phyloP scores from a whole-genome alignment of 2,888 invertebrate species.

The Hermaeophaga mercurialis region DNA sequence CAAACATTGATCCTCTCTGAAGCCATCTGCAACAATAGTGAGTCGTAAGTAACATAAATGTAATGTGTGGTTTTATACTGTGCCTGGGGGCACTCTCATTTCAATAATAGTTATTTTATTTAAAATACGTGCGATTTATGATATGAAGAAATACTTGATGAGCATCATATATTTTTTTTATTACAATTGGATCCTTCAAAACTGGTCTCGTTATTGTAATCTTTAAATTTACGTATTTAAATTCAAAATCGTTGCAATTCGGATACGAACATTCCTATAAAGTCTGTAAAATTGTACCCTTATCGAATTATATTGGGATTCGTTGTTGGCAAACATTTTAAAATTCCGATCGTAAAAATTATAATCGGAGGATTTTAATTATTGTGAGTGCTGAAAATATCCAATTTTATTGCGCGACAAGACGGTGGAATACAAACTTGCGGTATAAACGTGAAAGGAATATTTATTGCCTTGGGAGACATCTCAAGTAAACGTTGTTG shows the following conservation, averaged over 20 bases:
- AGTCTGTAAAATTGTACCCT: slow-evolving; percentile 20
- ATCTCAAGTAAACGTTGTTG: neutral
- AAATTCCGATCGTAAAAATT: slow-evolving; percentile 30
- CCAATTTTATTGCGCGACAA: slow-evolving; percentile 23
- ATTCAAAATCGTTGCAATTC: slow-evolving; percentile 12
- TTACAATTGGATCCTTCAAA: neutral
- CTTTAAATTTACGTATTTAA: slow-evolving; percentile 1
- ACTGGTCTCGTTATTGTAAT: neutral
- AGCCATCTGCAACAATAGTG: slow-evolving; percentile 66
- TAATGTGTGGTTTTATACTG: too few relatives aligned
- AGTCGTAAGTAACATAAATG: too few relatives aligned
- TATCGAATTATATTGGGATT: slow-evolving; percentile 27
- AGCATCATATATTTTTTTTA: too few relatives aligned
- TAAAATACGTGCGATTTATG: too few relatives aligned
- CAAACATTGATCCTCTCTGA: slow-evolving; percentile 95
- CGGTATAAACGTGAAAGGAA: slow-evolving; percentile 16
- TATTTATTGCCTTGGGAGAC: slow-evolving; percentile 13
- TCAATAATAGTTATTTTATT: too few relatives aligned
- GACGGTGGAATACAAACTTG: slow-evolving; percentile 23
- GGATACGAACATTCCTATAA: slow-evolving; percentile 4
- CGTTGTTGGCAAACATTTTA: slow-evolving; percentile 21
- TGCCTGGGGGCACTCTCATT: too few relatives aligned
- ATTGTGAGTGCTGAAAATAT: slow-evolving; percentile 26
- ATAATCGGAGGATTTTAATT: slow-evolving; percentile 31
- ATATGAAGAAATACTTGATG: too few relatives aligned